phyloP scores from a whole-genome alignment of 1,140 invertebrate genomes.

The Philopotamus ludificatus region DNA sequence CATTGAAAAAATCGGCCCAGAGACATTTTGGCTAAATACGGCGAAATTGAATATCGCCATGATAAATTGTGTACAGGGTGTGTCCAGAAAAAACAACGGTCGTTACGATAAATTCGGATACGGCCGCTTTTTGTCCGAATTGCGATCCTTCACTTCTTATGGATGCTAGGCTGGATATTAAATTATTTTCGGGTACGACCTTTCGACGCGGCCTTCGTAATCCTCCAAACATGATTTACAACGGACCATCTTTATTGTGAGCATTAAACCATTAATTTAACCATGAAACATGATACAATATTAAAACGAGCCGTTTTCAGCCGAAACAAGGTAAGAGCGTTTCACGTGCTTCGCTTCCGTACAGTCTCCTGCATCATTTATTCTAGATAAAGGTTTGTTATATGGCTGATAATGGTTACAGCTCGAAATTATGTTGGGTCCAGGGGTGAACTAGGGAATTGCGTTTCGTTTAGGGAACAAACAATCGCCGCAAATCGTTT shows the following conservation, averaged over 20 bases:
- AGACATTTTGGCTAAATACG: too few species aligned
- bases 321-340: not conserved
- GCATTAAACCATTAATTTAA: conserved; percentile 17
- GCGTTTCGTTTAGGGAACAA: not conserved
- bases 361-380: not conserved
- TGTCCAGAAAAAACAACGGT: too few species aligned
- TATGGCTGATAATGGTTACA: too few species aligned
- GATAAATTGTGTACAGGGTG: too few species aligned
- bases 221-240: not conserved
- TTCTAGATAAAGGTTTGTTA: too few species aligned
- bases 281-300: conserved; percentile 16
- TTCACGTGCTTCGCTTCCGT: not conserved
- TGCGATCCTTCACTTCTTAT: too few species aligned
- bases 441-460: not conserved
- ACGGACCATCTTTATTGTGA: not conserved
- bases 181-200: not conserved
- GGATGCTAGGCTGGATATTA: too few species aligned
- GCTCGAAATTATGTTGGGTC: not conserved
- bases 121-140: too few species aligned
- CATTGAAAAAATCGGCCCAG: too few species aligned
- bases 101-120: too few species aligned
- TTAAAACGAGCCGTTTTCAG: conserved; percentile 8
- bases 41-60: too few species aligned
- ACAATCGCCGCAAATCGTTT: not conserved
- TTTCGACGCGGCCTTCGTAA: not conserved